phyloP scores from a whole-genome alignment of 2,113 vertebrate genomes.

The Nipponia nippon region DNA sequence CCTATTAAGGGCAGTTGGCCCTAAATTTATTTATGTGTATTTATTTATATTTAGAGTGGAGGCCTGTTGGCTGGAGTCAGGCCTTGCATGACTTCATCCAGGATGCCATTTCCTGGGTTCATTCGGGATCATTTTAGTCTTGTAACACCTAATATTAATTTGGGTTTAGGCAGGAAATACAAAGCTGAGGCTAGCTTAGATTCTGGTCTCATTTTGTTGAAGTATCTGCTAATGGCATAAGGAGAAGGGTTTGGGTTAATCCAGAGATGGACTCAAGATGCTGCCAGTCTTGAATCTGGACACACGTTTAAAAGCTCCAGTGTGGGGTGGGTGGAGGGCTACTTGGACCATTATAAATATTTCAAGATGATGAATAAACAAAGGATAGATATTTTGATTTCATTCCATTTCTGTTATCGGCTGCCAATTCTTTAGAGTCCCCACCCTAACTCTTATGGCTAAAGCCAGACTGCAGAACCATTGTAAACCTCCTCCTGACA shows the following conservation, averaged over 20 bases:
- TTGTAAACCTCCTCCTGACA: not conserved
- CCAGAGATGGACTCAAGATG: not conserved
- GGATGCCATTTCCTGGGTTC: not conserved
- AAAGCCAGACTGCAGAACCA: not conserved
- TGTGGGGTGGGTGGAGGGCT: slow-evolving; percentile 9
- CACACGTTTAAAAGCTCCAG: not conserved
- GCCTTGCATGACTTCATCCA: not conserved
- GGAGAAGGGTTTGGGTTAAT: not conserved
- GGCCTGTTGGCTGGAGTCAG: not conserved
- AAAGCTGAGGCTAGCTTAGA: not conserved
- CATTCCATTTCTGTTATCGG: slow-evolving; percentile 34
- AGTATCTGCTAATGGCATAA: not conserved
- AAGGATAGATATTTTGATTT: slow-evolving; percentile 38
- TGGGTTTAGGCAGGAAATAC: not conserved
- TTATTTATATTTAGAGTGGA: not conserved
- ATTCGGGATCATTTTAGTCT: not conserved
- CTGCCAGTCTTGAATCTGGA: slow-evolving; percentile 4
- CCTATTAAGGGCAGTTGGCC: not conserved
- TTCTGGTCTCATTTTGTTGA: not conserved
- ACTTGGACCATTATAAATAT: slow-evolving; percentile 5
- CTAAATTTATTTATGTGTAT: not conserved
- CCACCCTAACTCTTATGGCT: slow-evolving; percentile 3
- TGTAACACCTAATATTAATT: not conserved
- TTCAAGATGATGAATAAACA: slow-evolving; percentile 46
- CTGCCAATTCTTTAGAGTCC: slow-evolving; percentile 39